phyloP scores from a whole-genome alignment of 2,797 vertebrate species.

The Myripristis jacobus region DNA sequence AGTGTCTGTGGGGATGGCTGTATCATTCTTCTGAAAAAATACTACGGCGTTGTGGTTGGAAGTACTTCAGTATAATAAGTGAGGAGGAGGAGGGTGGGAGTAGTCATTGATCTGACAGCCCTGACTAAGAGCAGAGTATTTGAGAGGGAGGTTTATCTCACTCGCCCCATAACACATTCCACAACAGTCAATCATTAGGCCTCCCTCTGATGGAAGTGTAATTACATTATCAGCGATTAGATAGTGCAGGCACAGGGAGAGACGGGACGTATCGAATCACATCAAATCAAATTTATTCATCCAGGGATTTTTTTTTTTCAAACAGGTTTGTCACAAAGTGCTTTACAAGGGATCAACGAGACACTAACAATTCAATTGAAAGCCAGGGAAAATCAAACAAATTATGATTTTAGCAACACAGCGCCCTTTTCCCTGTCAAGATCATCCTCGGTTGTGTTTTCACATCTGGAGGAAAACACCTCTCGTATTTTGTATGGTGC shows the following conservation, averaged over 20 bases:
- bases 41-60: conserved; percentile 32
- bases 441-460: conserved; percentile 38
- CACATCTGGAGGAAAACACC: conserved; percentile 27
- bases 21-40: conserved; percentile 19
- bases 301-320: conserved; percentile 31
- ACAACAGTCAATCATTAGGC: conserved; percentile 66
- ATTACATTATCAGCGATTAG: conserved; percentile 81
- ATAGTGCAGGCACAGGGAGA: conserved; percentile 47
- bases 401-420: conserved; percentile 1
- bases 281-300: conserved; percentile 57
- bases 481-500: conserved; percentile 33
- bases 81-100: conserved; percentile 48
- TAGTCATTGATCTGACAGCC: conserved; percentile 59
- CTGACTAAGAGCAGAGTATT: conserved; percentile 41
- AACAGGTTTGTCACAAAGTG: conserved; percentile 39
- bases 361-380: conserved; percentile 36
- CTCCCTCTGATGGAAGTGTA: conserved; percentile 72
- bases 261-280: conserved; percentile 38
- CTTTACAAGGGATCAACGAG: conserved; percentile 33
- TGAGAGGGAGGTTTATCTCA: conserved; percentile 63
- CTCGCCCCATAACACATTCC: conserved; percentile 52
- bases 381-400: neutral
- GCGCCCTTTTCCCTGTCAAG: conserved; percentile 39
- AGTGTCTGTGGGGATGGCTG: conserved; percentile 8
- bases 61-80: conserved; percentile 31